Evolutionary conservation across 23 tunicate genomes (phyloP).

Genomic region (Ascidia mentula): DNA sequence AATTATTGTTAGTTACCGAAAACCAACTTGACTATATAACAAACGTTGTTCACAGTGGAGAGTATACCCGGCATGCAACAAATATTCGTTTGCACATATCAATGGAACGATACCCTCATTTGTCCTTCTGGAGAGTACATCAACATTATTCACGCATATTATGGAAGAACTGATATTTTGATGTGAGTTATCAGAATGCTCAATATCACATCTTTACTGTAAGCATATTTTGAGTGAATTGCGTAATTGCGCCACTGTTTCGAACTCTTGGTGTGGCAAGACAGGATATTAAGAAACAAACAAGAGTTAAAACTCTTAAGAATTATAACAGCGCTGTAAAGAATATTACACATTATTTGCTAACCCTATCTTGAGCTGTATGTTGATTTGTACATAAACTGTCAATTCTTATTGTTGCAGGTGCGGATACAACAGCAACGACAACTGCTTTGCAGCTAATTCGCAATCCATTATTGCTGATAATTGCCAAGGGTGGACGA

Average conservation of each 20-base stretch:
- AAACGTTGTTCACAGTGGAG: background rate
- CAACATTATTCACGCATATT: background rate
- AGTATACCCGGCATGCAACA: background rate
- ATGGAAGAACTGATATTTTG: background rate
- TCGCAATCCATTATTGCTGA: background rate
- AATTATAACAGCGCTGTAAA: background rate
- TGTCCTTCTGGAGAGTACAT: conserved; percentile 8
- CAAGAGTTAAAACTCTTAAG: background rate
- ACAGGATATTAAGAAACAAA: background rate
- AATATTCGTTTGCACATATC: background rate
- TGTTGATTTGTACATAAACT: background rate
- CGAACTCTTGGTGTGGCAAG: too few relatives aligned
- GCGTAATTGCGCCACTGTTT: too few relatives aligned
- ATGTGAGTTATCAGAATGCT: background rate
- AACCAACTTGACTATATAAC: too few relatives aligned
- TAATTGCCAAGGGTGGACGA: background rate
- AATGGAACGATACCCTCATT: background rate
- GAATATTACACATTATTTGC: background rate
- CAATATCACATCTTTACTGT: too few relatives aligned
- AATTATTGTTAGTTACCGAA: too few relatives aligned
- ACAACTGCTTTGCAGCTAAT: background rate
- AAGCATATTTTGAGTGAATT: too few relatives aligned
- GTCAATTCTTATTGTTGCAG: background rate
- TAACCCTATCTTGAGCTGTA: background rate
- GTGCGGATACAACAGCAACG: background rate